phyloP scores from a whole-genome alignment of 1,140 invertebrate species.

The Zelostemma sp. region DNA sequence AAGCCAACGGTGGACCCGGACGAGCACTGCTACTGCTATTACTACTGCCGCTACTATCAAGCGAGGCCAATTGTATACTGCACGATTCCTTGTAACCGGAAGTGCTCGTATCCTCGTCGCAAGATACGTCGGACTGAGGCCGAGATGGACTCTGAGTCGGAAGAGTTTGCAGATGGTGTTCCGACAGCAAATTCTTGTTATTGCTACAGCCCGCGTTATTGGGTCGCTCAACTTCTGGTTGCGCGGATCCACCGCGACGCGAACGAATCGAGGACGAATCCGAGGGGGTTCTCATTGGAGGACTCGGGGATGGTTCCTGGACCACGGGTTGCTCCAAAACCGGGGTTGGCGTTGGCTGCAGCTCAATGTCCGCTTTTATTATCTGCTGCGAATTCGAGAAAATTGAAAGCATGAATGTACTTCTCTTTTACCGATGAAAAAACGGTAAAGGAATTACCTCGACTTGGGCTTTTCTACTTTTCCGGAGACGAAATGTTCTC shows the following conservation, averaged over 20 bases:
- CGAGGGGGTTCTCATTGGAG: constrained; percentile 54
- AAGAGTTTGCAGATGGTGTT: constrained; percentile 13
- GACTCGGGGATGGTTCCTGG: constrained; percentile 54
- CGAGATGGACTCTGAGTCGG: constrained; percentile 46
- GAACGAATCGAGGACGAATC: constrained; percentile 54
- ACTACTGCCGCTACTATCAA: constrained; percentile 62
- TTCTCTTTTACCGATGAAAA: background rate
- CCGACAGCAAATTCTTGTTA: constrained; percentile 18
- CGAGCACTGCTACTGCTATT: constrained; percentile 59
- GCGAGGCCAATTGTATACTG: constrained; percentile 71
- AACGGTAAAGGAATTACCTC: constrained; percentile 62
- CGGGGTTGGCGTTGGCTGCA: constrained; percentile 27
- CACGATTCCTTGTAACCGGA: constrained; percentile 81
- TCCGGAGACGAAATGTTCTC: constrained; percentile 90
- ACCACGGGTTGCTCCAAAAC: constrained; percentile 23
- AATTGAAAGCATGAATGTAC: background rate
- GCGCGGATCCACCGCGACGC: constrained; percentile 39
- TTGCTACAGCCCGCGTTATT: constrained; percentile 36
- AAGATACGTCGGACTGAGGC: constrained; percentile 72
- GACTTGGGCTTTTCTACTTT: constrained; percentile 76
- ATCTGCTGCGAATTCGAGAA: constrained; percentile 17
- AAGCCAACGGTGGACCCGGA: constrained; percentile 74
- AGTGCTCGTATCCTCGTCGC: constrained; percentile 85
- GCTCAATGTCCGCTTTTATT: constrained; percentile 41
- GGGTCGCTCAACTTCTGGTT: constrained; percentile 45